A percentile compares a stretch with the other conserved stretches of the same genome.
These are phyloP conservation scores for Psophia crepitans DNA, from an alignment of 2,113 vertebrate genomes.

Conservation along the genomic window DNA sequence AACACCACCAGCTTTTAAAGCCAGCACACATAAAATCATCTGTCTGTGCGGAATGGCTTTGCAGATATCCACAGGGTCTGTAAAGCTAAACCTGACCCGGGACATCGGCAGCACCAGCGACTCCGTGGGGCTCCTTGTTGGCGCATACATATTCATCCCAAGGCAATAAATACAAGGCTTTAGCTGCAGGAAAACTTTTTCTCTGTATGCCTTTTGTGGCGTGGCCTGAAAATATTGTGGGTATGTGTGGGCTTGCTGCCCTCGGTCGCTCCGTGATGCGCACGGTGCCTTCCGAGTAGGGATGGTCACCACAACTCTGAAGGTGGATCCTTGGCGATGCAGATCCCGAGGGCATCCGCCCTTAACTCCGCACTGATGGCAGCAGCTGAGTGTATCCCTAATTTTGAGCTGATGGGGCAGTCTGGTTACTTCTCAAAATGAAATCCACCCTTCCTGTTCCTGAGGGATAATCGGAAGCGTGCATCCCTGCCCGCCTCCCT, in stretches of 20 bases:
- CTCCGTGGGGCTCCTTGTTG: neutral
- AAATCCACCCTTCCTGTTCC: neutral
- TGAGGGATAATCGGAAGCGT: rapidly evolving
- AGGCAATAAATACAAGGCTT: neutral
- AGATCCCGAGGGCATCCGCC: rapidly evolving
- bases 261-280: neutral
- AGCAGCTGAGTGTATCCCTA: neutral
- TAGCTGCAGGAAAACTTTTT: neutral
- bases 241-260: neutral
- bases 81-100: neutral
- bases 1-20: neutral
- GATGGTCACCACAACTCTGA: neutral
- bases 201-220: rapidly evolving
- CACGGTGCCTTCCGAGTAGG: neutral
- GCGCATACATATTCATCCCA: neutral
- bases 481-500: neutral
- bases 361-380: rapidly evolving
- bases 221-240: neutral
- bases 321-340: rapidly evolving
- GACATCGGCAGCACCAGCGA: neutral
- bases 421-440: neutral
- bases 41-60: neutral
- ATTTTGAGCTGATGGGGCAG: neutral
- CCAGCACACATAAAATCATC: rapidly evolving
- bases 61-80: too few relatives aligned